These are phyloP conservation scores for Osmerus mordax DNA, from an alignment of 2,113 vertebrate genomes.

Conservation along the genomic window DNA sequence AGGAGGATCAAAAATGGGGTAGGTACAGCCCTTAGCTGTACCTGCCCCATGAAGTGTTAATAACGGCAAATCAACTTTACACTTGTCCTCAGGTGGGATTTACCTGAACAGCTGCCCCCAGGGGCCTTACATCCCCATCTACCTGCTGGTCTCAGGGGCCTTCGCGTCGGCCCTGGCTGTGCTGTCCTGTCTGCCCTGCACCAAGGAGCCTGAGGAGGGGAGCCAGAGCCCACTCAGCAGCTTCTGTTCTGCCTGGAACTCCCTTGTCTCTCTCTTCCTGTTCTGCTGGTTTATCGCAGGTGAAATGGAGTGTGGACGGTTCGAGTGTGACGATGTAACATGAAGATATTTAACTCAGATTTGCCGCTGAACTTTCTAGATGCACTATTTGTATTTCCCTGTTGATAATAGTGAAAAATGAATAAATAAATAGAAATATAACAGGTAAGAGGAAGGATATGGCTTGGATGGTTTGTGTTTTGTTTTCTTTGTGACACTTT, in stretches of 20 bases:
- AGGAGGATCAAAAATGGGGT: too few species aligned
- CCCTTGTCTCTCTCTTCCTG: slow-evolving; percentile 48
- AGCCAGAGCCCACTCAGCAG: slow-evolving; percentile 18
- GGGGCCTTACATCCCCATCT: slow-evolving; percentile 49
- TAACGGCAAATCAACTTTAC: too few species aligned
- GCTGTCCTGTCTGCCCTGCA: slow-evolving; percentile 47
- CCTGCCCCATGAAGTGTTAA: too few species aligned
- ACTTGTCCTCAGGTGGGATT: slow-evolving; percentile 28
- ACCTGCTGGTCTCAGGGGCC: slow-evolving; percentile 48
- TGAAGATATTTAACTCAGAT: background rate
- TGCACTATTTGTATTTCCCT: too few species aligned
- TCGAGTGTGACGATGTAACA: background rate
- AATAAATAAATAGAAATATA: too few species aligned
- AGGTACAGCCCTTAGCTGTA: too few species aligned
- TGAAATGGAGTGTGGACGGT: slow-evolving; percentile 6
- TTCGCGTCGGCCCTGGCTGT: slow-evolving; percentile 28
- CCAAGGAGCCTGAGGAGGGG: slow-evolving; percentile 34
- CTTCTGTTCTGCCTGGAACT: slow-evolving; percentile 51
- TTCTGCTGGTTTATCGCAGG: slow-evolving; percentile 59
- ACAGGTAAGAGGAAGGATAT: too few species aligned
- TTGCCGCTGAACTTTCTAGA: too few species aligned
- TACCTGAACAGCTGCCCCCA: slow-evolving; percentile 36
- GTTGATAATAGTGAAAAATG: too few species aligned
- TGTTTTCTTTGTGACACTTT: too few species aligned
- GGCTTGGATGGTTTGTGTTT: too few species aligned